Percentiles rank a stretch among this genome's conserved stretches.
phyloP scores from a whole-genome alignment of 2,888 invertebrate genomes.

The Polydrusus cervinus region DNA sequence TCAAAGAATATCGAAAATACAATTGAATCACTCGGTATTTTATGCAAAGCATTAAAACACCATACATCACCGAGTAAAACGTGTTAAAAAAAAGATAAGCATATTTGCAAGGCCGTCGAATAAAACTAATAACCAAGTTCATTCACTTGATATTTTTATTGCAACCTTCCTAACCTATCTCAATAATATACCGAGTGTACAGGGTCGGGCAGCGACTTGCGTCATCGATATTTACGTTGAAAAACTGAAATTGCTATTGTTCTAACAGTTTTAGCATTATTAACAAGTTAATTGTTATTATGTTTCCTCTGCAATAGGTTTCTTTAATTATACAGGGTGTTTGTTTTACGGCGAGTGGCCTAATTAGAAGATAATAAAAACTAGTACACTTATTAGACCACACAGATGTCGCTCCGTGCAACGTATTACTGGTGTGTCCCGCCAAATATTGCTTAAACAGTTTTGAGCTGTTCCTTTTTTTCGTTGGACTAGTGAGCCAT shows the following conservation, averaged over 20 bases:
- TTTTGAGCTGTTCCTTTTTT: too few species aligned
- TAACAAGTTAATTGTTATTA: conserved; percentile 28
- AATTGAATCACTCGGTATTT: background rate
- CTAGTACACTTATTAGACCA: too few species aligned
- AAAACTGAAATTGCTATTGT: conserved; percentile 36
- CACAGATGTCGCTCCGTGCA: too few species aligned
- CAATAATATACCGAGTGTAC: conserved; percentile 58
- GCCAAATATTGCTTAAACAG: too few species aligned
- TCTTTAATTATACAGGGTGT: background rate
- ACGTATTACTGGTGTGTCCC: too few species aligned
- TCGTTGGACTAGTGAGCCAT: too few species aligned
- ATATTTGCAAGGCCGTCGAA: conserved; percentile 55
- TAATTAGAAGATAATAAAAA: too few species aligned
- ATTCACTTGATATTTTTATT: conserved; percentile 69
- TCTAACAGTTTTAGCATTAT: conserved; percentile 18
- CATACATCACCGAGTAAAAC: conserved; percentile 43
- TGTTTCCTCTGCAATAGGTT: background rate
- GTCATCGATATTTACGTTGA: conserved; percentile 48
- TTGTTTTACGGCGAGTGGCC: too few species aligned
- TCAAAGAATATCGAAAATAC: background rate
- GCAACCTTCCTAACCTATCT: conserved; percentile 70
- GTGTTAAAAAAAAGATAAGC: conserved; percentile 50
- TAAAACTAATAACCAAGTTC: conserved; percentile 64
- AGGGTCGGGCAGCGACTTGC: conserved; percentile 47
- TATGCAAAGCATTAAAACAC: conserved; percentile 6